These are phyloP conservation scores for Dolichallabes microphthalmus DNA, from an alignment of 2,113 vertebrate genomes.

Conservation along the genomic window DNA sequence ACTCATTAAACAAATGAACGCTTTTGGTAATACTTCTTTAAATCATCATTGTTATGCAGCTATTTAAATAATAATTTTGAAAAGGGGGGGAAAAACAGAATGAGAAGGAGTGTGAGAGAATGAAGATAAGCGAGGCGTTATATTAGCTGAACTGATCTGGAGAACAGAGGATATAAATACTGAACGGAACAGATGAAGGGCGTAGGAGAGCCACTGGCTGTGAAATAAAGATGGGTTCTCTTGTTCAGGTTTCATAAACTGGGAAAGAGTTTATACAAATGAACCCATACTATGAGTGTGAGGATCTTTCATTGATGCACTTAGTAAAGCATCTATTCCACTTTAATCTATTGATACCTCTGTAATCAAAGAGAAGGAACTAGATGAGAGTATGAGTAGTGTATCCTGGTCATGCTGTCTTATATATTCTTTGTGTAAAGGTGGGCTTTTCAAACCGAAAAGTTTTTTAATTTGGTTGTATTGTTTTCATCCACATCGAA, in stretches of 20 bases:
- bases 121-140: conserved; percentile 13
- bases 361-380: background rate
- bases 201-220: conserved; percentile 41
- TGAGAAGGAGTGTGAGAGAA: background rate
- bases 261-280: background rate
- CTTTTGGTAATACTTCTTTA: background rate
- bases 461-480: background rate
- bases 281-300: background rate
- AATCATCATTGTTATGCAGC: background rate
- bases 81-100: background rate
- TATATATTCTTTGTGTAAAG: background rate
- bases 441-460: background rate
- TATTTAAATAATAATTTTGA: conserved; percentile 14
- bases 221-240: conserved; percentile 19
- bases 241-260: background rate
- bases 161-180: conserved; percentile 35
- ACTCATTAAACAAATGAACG: background rate
- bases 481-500: background rate
- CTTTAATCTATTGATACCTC: background rate
- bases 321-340: background rate
- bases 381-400: background rate
- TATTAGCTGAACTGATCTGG: background rate
- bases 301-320: background rate
- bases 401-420: background rate
- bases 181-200: conserved; percentile 25